Evolutionary conservation across 2,113 vertebrate species (phyloP).

Genomic region (Motacilla alba): DNA sequence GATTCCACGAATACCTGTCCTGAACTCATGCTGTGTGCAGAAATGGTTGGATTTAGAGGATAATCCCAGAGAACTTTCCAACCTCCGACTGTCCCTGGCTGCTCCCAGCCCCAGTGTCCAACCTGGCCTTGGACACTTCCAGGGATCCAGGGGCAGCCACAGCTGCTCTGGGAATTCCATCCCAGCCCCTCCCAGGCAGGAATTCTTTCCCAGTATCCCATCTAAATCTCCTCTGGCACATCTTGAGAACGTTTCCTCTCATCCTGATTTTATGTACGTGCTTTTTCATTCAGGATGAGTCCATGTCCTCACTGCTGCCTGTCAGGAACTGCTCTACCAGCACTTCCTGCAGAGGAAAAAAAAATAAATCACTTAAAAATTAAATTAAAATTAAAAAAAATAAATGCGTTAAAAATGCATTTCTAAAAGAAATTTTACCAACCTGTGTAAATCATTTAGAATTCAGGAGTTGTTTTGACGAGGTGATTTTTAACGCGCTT

Average conservation of each 20-base stretch:
- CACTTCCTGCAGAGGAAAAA: neutral
- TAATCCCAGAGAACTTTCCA: neutral
- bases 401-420: neutral
- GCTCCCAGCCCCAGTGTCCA: neutral
- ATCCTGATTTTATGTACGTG: fast-evolving
- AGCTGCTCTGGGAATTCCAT: fast-evolving
- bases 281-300: neutral
- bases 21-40: no score
- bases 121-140: fast-evolving
- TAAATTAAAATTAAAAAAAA: neutral
- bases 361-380: neutral
- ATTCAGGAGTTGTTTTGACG: neutral
- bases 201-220: neutral
- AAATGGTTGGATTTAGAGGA: fast-evolving
- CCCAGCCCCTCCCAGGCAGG: neutral
- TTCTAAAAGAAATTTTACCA: fast-evolving
- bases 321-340: fast-evolving
- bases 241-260: fast-evolving
- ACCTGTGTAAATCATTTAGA: fast-evolving
- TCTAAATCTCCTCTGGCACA: neutral
- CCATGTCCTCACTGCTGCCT: neutral
- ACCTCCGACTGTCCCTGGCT: fast-evolving
- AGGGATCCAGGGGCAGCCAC: neutral
- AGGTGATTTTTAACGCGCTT: neutral
- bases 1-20: neutral